Conservation (phyloP, 2,888 invertebrate species). For the Pristionchus fissidentatus region DNA sequence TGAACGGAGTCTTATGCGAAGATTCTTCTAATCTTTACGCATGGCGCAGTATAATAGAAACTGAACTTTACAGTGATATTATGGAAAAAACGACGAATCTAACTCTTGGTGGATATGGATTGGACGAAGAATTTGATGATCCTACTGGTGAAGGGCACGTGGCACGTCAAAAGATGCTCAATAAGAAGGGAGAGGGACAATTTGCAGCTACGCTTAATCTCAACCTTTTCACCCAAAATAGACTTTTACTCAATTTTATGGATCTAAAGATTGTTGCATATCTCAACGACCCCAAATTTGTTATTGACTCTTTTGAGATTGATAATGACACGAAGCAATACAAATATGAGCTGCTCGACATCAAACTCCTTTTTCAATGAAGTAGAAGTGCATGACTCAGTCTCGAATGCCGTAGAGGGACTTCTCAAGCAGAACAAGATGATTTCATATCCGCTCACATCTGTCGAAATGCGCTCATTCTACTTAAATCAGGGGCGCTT, state of each 20-base stretch:
- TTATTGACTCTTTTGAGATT: not conserved
- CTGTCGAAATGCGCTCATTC: not conserved
- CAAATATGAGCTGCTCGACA: not conserved
- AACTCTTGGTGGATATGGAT: conserved; percentile 7
- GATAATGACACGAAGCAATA: not conserved
- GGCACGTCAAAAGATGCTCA: not conserved
- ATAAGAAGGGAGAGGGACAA: not conserved
- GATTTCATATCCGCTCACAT: not conserved
- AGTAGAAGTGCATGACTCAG: not conserved
- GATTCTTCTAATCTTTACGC: not conserved
- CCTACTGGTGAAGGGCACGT: not conserved
- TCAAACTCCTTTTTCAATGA: not conserved
- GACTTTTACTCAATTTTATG: conserved; percentile 12
- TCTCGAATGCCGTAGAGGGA: not conserved
- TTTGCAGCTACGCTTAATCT: conserved; percentile 6
- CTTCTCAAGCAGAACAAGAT: not conserved
- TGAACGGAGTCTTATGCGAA: not conserved
- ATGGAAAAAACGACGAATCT: not conserved
- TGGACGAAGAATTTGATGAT: not conserved
- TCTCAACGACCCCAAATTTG: conserved; percentile 13
- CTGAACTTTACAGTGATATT: conserved; percentile 7
- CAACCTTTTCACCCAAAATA: conserved; percentile 33
- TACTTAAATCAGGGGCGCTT: not conserved
- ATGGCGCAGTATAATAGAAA: not conserved
- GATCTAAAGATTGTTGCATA: conserved; percentile 6